Evolutionary conservation across 2,797 vertebrate species (phyloP), one percentile per base, ranked within the genome.

Genomic region (Paratrypauchen microcephalus): DNA sequence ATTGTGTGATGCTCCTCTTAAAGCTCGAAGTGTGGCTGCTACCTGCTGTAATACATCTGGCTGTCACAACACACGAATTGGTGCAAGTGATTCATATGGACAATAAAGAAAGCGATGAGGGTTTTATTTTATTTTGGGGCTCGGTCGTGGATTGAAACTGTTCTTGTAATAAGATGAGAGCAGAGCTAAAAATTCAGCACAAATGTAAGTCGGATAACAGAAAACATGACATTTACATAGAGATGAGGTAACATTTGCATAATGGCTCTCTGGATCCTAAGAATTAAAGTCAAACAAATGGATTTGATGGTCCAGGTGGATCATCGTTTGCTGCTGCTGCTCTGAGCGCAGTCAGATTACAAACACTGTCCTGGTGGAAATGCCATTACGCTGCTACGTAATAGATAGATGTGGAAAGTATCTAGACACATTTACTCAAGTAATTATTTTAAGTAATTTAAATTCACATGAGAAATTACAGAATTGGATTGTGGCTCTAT

Each of bases 201-300:
- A 65, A 83, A 39, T 67, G 65, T 75, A 30, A 70, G 67, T 69
- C 55, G 50, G 60, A 79, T 82, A 70, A 75, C 26, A 70, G 41
- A 52, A 76, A 79, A 76, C 65, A 78, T 62, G 64, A 72, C 66
- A 85, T 87, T 87, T 84, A 78, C 86, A 87, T 85, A 79, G 73
- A 84, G 71, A 88, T 80, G 83, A 82, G 79, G 50, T 71, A 66
- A 73, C 68, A 81, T 86, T 88, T 86, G 78, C 83, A 87, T 88
- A 85, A 86, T 81, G 67, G 71, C 60, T 70, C 69, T 75, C 70
- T 15, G 69, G 82, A 78, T 82, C 65, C 74, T 62, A 75, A 78
- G 69, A 84, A 79, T 83, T 78, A 73, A 77, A 78, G 67, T 74
- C 74, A 80, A 66, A 59, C 32, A 69, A 72, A 75, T 75, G 73